Evolutionary conservation across 35 echinoderm and acorn worm species (phyloP), one percentile per base, ranked within the genome.

Genomic region (Apostichopus parvimensis): DNA sequence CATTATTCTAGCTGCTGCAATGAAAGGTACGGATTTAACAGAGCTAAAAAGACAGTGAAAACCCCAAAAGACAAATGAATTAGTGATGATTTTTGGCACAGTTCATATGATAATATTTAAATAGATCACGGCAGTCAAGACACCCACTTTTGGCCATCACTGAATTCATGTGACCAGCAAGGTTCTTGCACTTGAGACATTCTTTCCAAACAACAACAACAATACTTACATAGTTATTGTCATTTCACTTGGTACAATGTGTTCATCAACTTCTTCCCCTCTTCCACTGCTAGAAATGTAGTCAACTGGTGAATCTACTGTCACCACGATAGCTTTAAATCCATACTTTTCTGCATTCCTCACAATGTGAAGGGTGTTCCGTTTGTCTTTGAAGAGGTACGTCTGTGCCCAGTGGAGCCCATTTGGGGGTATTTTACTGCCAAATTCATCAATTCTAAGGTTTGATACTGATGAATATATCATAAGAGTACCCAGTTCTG

Each of bases 291-390:
- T 57, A 12, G 54, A 8, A 8, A 1, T 6, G 12, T 58, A 84
- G 21, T 84, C 81, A 17, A 72, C 6, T 1, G 86, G 86, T 6
- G 88, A 23, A 79, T 96, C 95, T 4, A 91, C 92, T 9, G 95
- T 96, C 55, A 96, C 70, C 14, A 96, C 95, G 1, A 96, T 6
- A 9, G 95, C 95, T 56, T 96, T 96, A 54, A 87, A 96, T 5
- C 95, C 95, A 55, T 77, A 78, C 66, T 55, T 85, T 79, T 96
- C 95, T 25, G 95, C 95, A 13, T 60, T 86, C n/a, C 82, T 20
- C 21, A 96, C 84, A 1, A 96, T 58, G 8, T 70, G 59, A 57
- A 90, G 26, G n/a, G 92, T 91, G 4, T 77, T 90, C n/a, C 54
- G 15, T 6, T 79, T 87, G 59, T 91, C 89, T 17, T 24, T 77